Evolutionary conservation across 2,113 vertebrate genomes (phyloP).

Genomic region (Sander vitreus): DNA sequence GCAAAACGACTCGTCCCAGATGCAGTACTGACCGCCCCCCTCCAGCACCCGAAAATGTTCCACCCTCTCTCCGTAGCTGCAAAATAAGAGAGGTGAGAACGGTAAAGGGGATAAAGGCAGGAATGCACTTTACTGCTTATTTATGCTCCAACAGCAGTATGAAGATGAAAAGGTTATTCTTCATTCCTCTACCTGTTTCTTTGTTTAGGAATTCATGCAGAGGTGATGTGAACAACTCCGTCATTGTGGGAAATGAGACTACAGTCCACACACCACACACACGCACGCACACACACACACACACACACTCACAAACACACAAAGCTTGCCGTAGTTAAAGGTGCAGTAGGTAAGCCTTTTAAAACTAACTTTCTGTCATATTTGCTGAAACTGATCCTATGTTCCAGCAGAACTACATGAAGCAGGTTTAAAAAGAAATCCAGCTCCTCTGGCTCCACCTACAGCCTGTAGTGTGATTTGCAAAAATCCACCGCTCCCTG

Average conservation of each 20-base stretch:
- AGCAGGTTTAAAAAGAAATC: too few species aligned
- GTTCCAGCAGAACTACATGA: too few species aligned
- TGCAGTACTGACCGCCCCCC: conserved; percentile 89
- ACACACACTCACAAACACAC: too few species aligned
- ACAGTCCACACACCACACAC: neutral
- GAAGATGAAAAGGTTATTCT: neutral
- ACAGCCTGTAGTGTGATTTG: too few species aligned
- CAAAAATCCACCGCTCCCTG: too few species aligned
- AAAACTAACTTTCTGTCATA: too few species aligned
- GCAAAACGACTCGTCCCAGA: conserved; percentile 93
- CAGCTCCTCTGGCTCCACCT: too few species aligned
- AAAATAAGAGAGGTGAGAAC: conserved; percentile 2
- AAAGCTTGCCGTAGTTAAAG: too few species aligned
- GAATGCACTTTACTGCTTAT: neutral
- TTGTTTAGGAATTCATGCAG: neutral
- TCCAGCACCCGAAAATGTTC: conserved; percentile 94
- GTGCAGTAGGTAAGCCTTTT: too few species aligned
- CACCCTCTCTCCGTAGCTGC: conserved; percentile 88
- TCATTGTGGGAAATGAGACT: neutral
- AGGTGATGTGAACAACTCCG: neutral
- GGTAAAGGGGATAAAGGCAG: neutral
- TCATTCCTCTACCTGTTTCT: conserved; percentile 14
- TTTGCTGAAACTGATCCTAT: too few species aligned
- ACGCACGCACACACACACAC: too few species aligned
- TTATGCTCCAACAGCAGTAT: neutral